phyloP scores from a whole-genome alignment of 2,797 vertebrate genomes.

The Tympanoctomys barrerae region DNA sequence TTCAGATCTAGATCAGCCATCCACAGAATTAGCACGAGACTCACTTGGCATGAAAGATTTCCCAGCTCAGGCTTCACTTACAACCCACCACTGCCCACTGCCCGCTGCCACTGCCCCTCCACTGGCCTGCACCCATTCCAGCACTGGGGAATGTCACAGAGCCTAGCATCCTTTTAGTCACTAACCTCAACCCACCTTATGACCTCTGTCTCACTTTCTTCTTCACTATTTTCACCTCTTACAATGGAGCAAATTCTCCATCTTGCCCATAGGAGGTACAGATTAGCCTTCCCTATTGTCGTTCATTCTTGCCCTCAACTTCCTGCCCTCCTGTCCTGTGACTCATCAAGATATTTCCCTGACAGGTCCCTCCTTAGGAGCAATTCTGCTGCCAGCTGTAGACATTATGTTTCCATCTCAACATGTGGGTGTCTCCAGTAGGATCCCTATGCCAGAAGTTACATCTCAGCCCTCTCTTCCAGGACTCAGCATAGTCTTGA shows the following conservation, averaged over 20 bases:
- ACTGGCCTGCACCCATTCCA: background rate
- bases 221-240: background rate
- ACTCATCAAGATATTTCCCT: background rate
- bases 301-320: background rate
- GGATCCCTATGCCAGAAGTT: slow-evolving; percentile 8
- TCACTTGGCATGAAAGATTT: background rate
- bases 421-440: background rate
- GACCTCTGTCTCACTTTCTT: background rate
- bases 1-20: background rate
- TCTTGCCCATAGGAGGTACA: background rate
- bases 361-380: background rate
- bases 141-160: background rate
- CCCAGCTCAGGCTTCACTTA: background rate
- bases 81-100: background rate
- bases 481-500: background rate
- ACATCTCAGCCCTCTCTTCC: slow-evolving; percentile 6
- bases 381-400: background rate
- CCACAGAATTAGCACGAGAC: background rate
- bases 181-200: background rate
- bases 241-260: background rate
- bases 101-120: background rate
- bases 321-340: background rate
- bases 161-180: background rate
- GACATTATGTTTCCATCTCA: background rate
- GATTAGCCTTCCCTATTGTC: background rate